Conservation (phyloP, 2,113 vertebrate genomes). For the Ceyx melanurus region DNA sequence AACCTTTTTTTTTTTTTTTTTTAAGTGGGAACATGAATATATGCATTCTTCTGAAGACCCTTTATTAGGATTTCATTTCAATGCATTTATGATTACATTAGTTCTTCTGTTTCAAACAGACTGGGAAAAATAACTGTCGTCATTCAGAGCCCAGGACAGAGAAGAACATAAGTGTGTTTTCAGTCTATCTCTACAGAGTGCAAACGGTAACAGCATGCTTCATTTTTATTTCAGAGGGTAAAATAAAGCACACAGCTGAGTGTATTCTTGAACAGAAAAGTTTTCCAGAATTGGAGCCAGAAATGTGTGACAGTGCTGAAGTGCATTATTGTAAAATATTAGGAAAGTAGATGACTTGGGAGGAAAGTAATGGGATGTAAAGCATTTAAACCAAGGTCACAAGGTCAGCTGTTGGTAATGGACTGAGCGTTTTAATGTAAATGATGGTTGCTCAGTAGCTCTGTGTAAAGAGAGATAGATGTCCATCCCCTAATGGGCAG, state of each 20-base stretch:
- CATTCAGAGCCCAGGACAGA: neutral
- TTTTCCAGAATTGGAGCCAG: slow-evolving; percentile 33
- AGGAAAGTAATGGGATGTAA: slow-evolving; percentile 36
- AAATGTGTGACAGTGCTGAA: slow-evolving; percentile 32
- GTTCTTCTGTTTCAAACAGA: slow-evolving; percentile 18
- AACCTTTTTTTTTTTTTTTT: slow-evolving; percentile 46
- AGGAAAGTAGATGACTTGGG: neutral
- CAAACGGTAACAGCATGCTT: neutral
- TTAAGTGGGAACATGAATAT: slow-evolving; percentile 47
- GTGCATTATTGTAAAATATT: slow-evolving; percentile 21
- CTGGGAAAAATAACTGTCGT: slow-evolving; percentile 1
- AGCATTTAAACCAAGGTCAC: slow-evolving; percentile 2
- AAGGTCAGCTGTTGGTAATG: slow-evolving; percentile 36
- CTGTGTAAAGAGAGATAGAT: slow-evolving; percentile 27
- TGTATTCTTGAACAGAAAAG: neutral
- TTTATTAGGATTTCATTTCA: slow-evolving; percentile 62
- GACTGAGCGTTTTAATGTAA: slow-evolving; percentile 26
- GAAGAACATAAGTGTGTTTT: neutral
- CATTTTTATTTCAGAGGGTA: slow-evolving; percentile 29
- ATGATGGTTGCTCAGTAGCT: slow-evolving; percentile 1
- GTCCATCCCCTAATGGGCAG: neutral
- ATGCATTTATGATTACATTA: slow-evolving; percentile 47
- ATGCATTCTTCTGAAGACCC: slow-evolving; percentile 29
- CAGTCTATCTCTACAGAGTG: neutral
- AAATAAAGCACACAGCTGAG: slow-evolving; percentile 7